Evolutionary conservation across 2,888 invertebrate species (phyloP), one percentile per base, ranked within the genome.

Genomic region (Amaurobius ferox): DNA sequence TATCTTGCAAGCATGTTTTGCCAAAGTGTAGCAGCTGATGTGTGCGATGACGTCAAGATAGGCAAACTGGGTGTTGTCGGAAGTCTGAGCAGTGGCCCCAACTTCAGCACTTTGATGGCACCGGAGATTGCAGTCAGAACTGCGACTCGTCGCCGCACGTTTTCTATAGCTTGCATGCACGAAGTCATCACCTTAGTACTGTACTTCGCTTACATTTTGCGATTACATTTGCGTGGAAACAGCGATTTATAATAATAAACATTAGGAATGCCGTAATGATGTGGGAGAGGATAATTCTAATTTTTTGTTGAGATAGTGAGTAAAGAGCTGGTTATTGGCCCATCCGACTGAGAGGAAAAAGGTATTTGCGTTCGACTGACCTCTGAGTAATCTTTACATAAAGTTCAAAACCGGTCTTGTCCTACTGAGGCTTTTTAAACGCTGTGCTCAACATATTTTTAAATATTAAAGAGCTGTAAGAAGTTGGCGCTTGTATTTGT

Each of bases 191-290:
- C 55, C 55, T 55, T 23, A 3, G 23, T 23, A 55, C 23, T 23
- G 16, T 23, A 55, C 55, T 55, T 19, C 23, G 5, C 55, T 16
- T 23, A 23, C 55, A 55, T 23, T 23, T 3, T 23, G 55, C 55
- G 55, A 55, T 55, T 55, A 55, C 55, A 23, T 19, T 55, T 55
- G 55, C 55, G 55, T 55, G 55, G 55, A 55, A 55, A 55, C 55
- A 23, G 55, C 23, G 23, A 19, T 55, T 55, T 55, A 55, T 55
- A 55, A 55, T 55, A 55, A 55, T 23, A 55, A 55, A 55, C 55
- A 55, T 55, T 55, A 55, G 1, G 55, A 55, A 55, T 55, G 55
- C 55, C 55, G 2, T 55, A 55, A 55, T 55, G 55, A 55, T 55
- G 55, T 55, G 55, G 55, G 55, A 55, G 55, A 55, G 23, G 23